These are phyloP conservation scores for Emydura subglobosa DNA, from an alignment of 2,113 vertebrate species.

Conservation along the genomic window DNA sequence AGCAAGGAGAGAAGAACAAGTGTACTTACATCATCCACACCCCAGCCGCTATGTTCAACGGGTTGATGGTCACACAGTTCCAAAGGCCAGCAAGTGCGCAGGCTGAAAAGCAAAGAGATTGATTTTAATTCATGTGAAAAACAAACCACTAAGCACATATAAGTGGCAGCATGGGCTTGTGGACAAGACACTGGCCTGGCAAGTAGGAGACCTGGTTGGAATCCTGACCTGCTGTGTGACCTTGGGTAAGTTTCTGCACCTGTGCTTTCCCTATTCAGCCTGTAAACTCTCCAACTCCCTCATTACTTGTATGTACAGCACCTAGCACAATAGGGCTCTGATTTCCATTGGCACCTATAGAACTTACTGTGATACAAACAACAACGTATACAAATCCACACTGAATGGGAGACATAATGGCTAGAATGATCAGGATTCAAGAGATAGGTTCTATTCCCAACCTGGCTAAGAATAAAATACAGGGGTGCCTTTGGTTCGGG, in stretches of 20 bases:
- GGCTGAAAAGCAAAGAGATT: slow-evolving; percentile 75
- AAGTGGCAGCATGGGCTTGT: accelerated
- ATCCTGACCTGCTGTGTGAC: neutral
- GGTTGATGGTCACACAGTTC: slow-evolving; percentile 94
- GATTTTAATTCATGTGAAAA: neutral
- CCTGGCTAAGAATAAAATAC: neutral
- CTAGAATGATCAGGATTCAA: accelerated
- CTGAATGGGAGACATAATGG: neutral
- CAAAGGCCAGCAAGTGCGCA: slow-evolving; percentile 91
- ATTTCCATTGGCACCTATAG: neutral
- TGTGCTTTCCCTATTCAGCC: neutral
- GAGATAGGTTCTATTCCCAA: neutral
- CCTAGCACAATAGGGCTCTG: neutral
- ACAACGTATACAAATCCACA: neutral
- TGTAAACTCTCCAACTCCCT: neutral
- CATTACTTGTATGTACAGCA: neutral
- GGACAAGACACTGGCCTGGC: accelerated
- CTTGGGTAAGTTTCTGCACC: accelerated
- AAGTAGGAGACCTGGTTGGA: neutral
- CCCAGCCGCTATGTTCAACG: slow-evolving; percentile 94
- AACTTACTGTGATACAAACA: neutral
- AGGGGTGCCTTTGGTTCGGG: neutral
- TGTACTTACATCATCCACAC: slow-evolving; percentile 98
- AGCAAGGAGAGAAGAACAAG: neutral
- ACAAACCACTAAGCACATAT: accelerated